Base-by-base conservation (phyloP, 2,113 vertebrate genomes). In the Pachyramphus minor region DNA sequence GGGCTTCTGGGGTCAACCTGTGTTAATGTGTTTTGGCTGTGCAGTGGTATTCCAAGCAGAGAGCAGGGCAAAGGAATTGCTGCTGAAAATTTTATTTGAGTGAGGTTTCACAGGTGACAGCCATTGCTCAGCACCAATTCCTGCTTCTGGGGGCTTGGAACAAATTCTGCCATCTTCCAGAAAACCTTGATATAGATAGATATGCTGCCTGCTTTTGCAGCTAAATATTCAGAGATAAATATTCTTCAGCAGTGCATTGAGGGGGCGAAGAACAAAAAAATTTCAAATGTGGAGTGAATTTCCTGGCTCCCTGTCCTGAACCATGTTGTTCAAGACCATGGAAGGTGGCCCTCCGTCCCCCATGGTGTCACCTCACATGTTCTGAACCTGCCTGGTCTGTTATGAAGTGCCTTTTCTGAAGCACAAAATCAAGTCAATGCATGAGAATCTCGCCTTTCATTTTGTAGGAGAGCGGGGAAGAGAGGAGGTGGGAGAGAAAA, bases 291-390 rank as follows among this genome's bases (percentile, higher is more conserved):
- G 47, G 42, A 74, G 45, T 11, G 44, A 45, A 19, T 58, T 83
- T 74, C 49, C 66, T 55, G 11, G 14, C 1, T 3, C 47, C 20
- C n/a, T 69, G 2, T 2, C 31, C 60, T 37, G 44, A 91, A 25
- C 31, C 0, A 0, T 1, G 2, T 23, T 86, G 35, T 13, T 41
- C 55, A 44, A 50, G 44, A 13, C 9, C 8, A 0, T 1, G n/a
- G 66, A 52, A 64, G 24, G 56, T 71, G 52, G 30, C 56, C 35
- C 24, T 76, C 12, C 1, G 8, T 22, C 66, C 52, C 53, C 41
- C 30, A 1, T 2, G 52, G 52, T 56, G 60, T 52, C 59, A 23
- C 69, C 71, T 82, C 49, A 19, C 1, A 0, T 4, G n/a, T 17
- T 28, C 56, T 41, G 59, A 42, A 42, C 53, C 60, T 53, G 68